These are phyloP conservation scores for Rugalucina vietnamica DNA, from an alignment of 2,888 invertebrate species.

Conservation along the genomic window DNA sequence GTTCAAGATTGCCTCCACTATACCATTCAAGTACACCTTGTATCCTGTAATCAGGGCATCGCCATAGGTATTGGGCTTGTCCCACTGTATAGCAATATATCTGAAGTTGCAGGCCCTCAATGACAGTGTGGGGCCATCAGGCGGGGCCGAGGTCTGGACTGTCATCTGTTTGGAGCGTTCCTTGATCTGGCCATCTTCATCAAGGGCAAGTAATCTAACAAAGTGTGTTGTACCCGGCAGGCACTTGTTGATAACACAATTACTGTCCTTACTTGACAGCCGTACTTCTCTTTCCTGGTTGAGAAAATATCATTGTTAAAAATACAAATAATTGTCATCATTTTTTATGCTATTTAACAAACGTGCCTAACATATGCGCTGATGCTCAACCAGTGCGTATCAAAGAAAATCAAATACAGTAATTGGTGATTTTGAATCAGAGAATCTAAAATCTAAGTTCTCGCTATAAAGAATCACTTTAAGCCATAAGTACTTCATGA, in stretches of 20 bases:
- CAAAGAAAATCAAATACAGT: no score
- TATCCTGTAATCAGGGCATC: conserved; percentile 82
- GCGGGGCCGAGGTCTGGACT: conserved; percentile 83
- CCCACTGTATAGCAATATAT: conserved; percentile 84
- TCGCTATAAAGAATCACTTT: no score
- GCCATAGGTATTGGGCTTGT: conserved; percentile 82
- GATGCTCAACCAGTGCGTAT: no score
- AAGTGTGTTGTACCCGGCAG: conserved; percentile 83
- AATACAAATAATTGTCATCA: no score
- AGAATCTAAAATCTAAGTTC: no score
- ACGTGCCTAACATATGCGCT: no score
- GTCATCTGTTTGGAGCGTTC: conserved; percentile 82
- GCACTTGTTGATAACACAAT: conserved; percentile 83
- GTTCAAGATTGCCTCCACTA: conserved; percentile 81
- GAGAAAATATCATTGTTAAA: no score
- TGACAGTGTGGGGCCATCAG: conserved; percentile 81
- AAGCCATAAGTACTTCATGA: no score
- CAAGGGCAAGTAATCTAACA: conserved; percentile 78
- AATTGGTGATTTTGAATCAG: no score
- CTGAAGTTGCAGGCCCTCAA: conserved; percentile 83
- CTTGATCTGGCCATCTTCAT: conserved; percentile 76
- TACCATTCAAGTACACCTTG: conserved; percentile 83
- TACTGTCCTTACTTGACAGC: conserved; percentile 78
- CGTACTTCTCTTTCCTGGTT: conserved; percentile 83
- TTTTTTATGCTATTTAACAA: no score